Evolutionary conservation across 1,140 invertebrate species (phyloP), one percentile per base, ranked within the genome.

Genomic region (Rhysida immarginata): DNA sequence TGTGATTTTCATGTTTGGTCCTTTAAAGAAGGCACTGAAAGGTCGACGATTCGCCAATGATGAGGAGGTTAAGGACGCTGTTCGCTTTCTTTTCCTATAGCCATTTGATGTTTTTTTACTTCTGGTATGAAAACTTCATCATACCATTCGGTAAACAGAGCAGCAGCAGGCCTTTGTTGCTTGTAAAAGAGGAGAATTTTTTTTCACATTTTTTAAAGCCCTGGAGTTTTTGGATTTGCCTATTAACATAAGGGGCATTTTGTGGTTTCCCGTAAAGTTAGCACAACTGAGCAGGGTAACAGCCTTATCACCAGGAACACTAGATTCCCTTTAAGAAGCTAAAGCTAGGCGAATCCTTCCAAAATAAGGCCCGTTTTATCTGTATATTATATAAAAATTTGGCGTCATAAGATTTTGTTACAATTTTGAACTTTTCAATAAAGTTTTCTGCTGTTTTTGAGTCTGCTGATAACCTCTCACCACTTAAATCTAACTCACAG

Each of bases 21-120:
- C n/a, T n/a, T n/a, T n/a, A n/a, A n/a, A n/a, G n/a, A n/a, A n/a
- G n/a, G n/a, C n/a, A n/a, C n/a, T n/a, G n/a, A n/a, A n/a, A n/a
- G n/a, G n/a, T n/a, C n/a, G n/a, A n/a, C n/a, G 35, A 41, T 41
- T 11, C 11, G 11, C 11, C 35, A 41, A n/a, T n/a, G n/a, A 11
- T 41, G 11, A n/a, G n/a, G n/a, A n/a, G n/a, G n/a, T n/a, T n/a
- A n/a, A n/a, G n/a, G n/a, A n/a, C n/a, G n/a, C n/a, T 41, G n/a
- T n/a, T 41, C n/a, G 44, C 44, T 18, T 46, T 46, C 44, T 46
- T 46, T 46, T 46, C 44, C 44, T 5, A 46, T 8, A 46, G 44
- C 8, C 20, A 11, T 18, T 46, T 46, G 44, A n/a, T 41, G 35
- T 18, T 46, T 46, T 5, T 5, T 46, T 18, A 46, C 44, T 46